Percentiles rank a stretch among this genome's conserved stretches.
Evolutionary conservation across 2,888 invertebrate species (phyloP).

Genomic region (Platerodrilus igneus): DNA sequence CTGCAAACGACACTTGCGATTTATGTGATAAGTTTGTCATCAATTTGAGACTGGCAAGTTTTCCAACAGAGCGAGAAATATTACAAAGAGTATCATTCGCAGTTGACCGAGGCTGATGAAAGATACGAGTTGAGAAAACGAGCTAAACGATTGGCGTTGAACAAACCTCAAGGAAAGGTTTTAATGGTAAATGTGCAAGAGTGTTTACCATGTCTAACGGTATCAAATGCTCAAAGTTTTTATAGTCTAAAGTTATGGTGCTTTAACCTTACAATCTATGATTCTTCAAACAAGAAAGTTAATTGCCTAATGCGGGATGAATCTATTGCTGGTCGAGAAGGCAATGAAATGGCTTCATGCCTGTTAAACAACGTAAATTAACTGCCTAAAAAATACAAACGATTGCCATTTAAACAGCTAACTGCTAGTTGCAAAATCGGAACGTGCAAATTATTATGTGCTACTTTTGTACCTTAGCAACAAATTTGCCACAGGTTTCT

Average conservation of each 20-base stretch:
- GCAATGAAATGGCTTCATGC: conserved; percentile 13
- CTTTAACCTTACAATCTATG: conserved; percentile 12
- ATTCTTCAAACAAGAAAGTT: conserved; percentile 4
- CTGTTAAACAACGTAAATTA: conserved; percentile 3
- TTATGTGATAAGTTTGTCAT: conserved; percentile 9
- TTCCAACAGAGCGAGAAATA: neutral
- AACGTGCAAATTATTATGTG: conserved; percentile 1
- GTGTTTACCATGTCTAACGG: conserved; percentile 8
- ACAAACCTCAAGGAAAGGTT: conserved; percentile 2
- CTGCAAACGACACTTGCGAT: conserved; percentile 11
- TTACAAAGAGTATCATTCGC: conserved; percentile 3
- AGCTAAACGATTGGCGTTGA: conserved; percentile 8
- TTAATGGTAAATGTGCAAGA: conserved; percentile 13
- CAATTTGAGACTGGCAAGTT: conserved; percentile 3
- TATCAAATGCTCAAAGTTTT: conserved; percentile 14
- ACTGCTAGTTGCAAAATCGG: conserved; percentile 2
- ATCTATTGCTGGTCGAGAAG: conserved; percentile 7
- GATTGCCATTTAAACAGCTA: no score
- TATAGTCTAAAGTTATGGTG: conserved; percentile 8
- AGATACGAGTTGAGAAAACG: conserved; percentile 1
- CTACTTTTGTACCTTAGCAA: neutral
- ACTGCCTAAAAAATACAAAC: conserved; percentile 1
- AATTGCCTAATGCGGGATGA: conserved; percentile 11
- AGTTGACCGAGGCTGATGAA: conserved; percentile 1
- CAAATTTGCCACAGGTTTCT: neutral